These are phyloP conservation scores for Paratrypauchen microcephalus DNA, from an alignment of 2,797 vertebrate genomes.

Conservation along the genomic window DNA sequence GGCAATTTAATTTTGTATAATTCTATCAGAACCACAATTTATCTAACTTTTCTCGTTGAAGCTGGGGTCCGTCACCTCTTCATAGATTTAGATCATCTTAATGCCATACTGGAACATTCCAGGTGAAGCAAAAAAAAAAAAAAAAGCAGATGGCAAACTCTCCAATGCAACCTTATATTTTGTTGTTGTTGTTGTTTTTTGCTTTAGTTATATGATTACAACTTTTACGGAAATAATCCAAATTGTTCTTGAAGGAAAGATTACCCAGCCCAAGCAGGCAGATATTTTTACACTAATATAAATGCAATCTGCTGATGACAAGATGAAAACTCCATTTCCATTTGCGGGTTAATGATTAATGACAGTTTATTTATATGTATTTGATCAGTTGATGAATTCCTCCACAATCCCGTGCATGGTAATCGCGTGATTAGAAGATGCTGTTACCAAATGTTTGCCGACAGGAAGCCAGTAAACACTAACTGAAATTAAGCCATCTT, in stretches of 20 bases:
- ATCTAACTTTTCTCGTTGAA: neutral
- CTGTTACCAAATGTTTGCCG: constrained; percentile 19
- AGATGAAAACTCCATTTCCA: constrained; percentile 12
- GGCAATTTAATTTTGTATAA: too few species aligned
- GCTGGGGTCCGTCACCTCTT: neutral
- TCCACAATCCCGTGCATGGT: constrained; percentile 17
- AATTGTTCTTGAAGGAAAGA: neutral
- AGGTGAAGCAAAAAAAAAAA: neutral
- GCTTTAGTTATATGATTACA: neutral
- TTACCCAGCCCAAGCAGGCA: neutral
- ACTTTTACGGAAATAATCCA: neutral
- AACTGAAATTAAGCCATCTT: constrained; percentile 20
- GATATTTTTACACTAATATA: neutral
- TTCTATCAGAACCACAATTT: neutral
- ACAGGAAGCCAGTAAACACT: constrained; percentile 20
- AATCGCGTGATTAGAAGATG: constrained; percentile 16
- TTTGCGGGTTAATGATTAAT: constrained; percentile 17
- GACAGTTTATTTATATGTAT: constrained; percentile 21
- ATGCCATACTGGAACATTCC: neutral
- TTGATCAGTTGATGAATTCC: constrained; percentile 20
- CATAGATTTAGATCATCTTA: neutral
- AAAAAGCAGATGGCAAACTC: neutral
- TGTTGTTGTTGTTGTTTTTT: too few species aligned
- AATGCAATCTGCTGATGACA: constrained; percentile 5
- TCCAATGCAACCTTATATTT: too few species aligned